Conservation (phyloP, 2,797 vertebrate genomes). For the Coreius guichenoti region DNA sequence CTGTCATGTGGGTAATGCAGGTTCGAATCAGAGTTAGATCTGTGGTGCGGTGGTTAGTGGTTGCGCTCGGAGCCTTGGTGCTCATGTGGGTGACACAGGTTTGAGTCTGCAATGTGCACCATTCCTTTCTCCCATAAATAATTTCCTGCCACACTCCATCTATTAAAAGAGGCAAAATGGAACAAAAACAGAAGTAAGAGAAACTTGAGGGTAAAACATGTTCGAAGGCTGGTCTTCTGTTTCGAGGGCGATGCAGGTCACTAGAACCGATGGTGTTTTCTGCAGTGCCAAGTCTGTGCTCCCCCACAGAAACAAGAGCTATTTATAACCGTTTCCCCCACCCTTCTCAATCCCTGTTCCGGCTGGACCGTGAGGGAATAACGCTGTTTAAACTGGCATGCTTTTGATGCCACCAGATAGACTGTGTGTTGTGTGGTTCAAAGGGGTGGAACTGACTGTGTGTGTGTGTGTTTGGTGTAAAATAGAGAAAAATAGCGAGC, state of each 20-base stretch:
- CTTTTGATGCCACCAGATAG: conserved; percentile 37
- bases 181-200: background rate
- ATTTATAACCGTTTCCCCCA: conserved; percentile 32
- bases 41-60: background rate
- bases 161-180: background rate
- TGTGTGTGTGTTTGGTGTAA: conserved; percentile 6
- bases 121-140: background rate
- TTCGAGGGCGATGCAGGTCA: conserved; percentile 35
- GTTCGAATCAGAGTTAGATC: background rate
- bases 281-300: conserved; percentile 36
- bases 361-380: conserved; percentile 36
- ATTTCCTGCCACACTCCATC: background rate
- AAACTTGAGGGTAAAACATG: background rate
- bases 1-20: background rate
- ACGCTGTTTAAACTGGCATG: conserved; percentile 37
- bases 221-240: conserved; percentile 17
- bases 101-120: background rate
- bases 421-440: conserved; percentile 29
- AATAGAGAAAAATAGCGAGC: background rate
- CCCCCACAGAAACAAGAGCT: conserved; percentile 38
- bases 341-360: conserved; percentile 21
- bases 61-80: background rate
- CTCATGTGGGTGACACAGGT: background rate
- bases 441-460: background rate
- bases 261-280: conserved; percentile 33